Evolutionary conservation across 1,140 invertebrate species (phyloP), one percentile per base, ranked within the genome.

Genomic region (Macrobrachium rosenbergii): DNA sequence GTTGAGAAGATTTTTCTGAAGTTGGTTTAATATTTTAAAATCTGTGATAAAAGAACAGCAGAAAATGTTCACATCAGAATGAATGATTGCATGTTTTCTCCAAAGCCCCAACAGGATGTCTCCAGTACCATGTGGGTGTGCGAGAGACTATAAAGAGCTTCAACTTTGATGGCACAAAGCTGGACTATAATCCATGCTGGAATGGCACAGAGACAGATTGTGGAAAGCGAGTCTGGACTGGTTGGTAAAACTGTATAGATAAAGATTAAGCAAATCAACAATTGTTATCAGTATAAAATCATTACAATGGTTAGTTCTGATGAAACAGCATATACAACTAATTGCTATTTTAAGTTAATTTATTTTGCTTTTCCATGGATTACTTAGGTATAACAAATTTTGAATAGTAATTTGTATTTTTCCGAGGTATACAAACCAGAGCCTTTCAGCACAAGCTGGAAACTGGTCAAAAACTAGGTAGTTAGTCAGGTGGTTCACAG

Each of bases 41-140:
- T n/a, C n/a, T 37, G 28, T 37, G 28, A 37, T 37, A 37, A 37
- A 37, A 37, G 28, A 3, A 37, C 28, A 37, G 28, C 28, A 37
- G 28, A 37, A 37, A 2, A 37, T 37, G 28, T 37, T 37, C 28
- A 37, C 28, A 37, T 3, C 28, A 37, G 28, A 37, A 37, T 37
- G 28, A 64, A 21, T 19, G 16, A n/a, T 21, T 23, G 12, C n/a
- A 59, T 45, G 19, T 21, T 28, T 45, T 6, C 60, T 3, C 28
- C 5, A 19, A 83, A 90, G 89, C 89, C 16, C 89, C 89, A 37
- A 87, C 83, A 19, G 89, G 89, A 6, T 90, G 89, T 67, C 81
- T 89, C 21, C 89, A 90, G 79, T 90, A 90, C 67, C 81, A 89
- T 75, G 88, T 83, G n/a, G 88, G 88, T 0, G 80, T 86, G 16